Conservation (phyloP, 1,140 invertebrate genomes). For the Oedothorax gibbosus region DNA sequence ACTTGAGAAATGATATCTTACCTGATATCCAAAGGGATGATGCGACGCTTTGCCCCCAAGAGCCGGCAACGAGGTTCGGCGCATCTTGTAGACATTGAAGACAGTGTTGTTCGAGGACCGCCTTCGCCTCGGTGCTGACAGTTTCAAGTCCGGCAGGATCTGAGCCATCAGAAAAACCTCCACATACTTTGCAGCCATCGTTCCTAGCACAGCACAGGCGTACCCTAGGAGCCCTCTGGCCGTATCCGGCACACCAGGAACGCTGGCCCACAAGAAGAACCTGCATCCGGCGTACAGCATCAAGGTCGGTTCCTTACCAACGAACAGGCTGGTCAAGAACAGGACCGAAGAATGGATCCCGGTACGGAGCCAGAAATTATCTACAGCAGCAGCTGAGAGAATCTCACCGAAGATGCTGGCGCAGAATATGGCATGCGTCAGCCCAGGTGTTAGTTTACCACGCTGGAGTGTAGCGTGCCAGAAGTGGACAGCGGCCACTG, state of each 20-base stretch:
- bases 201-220: background rate
- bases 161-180: conserved; percentile 20
- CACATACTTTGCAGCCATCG: conserved; percentile 41
- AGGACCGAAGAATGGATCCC: conserved; percentile 9
- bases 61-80: conserved; percentile 42
- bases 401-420: conserved; percentile 38
- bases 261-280: conserved; percentile 20
- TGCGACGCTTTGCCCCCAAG: conserved; percentile 32
- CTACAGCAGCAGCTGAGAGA: background rate
- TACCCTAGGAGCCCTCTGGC: background rate
- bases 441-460: background rate
- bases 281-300: conserved; percentile 17
- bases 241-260: conserved; percentile 30
- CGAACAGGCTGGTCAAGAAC: background rate
- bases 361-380: background rate
- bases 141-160: conserved; percentile 30
- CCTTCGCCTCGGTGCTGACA: conserved; percentile 32
- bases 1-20: background rate
- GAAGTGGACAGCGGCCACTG: conserved; percentile 39
- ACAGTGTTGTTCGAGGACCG: conserved; percentile 44
- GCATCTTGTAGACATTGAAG: conserved; percentile 35
- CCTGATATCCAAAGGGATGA: conserved; percentile 43
- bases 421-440: conserved; percentile 28
- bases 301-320: conserved; percentile 23
- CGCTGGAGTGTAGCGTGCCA: conserved; percentile 20